A percentile compares a stretch with the other conserved stretches of the same genome.
These are phyloP conservation scores for Hirtodrosophila duncani DNA, from an alignment of 2,888 invertebrate species.

Conservation along the genomic window DNA sequence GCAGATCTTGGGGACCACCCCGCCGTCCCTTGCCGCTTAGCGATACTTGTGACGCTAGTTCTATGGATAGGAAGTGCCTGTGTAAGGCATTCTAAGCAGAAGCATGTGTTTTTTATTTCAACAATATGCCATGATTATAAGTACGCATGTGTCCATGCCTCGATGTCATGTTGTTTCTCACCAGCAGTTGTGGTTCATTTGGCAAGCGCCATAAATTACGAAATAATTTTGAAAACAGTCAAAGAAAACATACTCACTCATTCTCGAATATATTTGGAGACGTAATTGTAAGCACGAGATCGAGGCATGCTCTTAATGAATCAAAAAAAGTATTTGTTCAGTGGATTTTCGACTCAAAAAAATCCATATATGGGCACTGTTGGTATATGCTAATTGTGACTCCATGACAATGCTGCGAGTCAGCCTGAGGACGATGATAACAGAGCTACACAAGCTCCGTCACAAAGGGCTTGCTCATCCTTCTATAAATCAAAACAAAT, in stretches of 20 bases:
- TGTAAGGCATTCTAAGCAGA: conserved; percentile 35
- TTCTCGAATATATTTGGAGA: conserved; percentile 24
- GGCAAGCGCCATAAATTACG: conserved; percentile 54
- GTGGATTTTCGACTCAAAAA: conserved; percentile 3
- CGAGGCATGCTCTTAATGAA: conserved; percentile 21
- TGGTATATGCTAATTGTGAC: conserved; percentile 32
- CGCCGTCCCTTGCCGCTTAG: no score
- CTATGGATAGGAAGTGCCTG: conserved; percentile 10
- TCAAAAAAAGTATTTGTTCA: conserved; percentile 54
- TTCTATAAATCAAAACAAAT: conserved; percentile 53
- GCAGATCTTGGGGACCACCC: no score
- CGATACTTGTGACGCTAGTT: conserved; percentile 17
- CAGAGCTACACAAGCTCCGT: neutral
- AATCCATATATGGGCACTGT: conserved; percentile 13
- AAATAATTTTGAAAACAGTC: conserved; percentile 35
- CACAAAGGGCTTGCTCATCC: conserved; percentile 4
- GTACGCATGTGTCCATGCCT: conserved; percentile 15
- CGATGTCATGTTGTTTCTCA: conserved; percentile 35
- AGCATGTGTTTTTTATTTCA: conserved; percentile 55
- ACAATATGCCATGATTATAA: conserved; percentile 9
- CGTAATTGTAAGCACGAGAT: conserved; percentile 30
- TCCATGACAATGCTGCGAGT: no score
- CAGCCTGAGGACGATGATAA: conserved; percentile 7
- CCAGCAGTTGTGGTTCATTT: conserved; percentile 45
- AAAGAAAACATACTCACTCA: conserved; percentile 5